A percentile compares a stretch with the other conserved stretches of the same genome.
Conservation (phyloP, 2,888 invertebrate genomes). For the Meiosimyza decipiens region DNA sequence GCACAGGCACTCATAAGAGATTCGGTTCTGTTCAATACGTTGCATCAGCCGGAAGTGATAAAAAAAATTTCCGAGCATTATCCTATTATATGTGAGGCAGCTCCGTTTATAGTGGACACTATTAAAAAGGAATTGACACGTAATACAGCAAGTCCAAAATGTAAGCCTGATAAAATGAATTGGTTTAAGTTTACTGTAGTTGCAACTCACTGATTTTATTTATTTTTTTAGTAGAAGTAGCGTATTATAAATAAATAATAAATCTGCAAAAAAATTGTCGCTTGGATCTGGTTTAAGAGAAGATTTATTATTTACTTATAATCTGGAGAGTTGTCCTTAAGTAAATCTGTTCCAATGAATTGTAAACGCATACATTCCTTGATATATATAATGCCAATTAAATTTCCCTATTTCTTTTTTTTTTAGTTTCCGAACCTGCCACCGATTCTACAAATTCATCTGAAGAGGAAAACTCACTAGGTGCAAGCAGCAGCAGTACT, state of each 20-base stretch:
- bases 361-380: background rate
- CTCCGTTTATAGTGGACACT: constrained; percentile 66
- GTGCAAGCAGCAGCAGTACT: constrained; percentile 56
- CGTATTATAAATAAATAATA: too few relatives aligned
- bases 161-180: constrained; percentile 42
- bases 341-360: too few relatives aligned
- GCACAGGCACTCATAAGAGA: constrained; percentile 79
- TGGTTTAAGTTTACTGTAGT: too few relatives aligned
- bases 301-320: too few relatives aligned
- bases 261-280: too few relatives aligned
- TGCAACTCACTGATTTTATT: too few relatives aligned
- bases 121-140: constrained; percentile 64
- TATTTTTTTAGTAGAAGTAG: too few relatives aligned
- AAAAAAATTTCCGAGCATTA: constrained; percentile 74
- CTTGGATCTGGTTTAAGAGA: too few relatives aligned
- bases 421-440: constrained; percentile 58
- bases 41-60: constrained; percentile 74
- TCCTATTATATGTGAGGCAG: constrained; percentile 76
- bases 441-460: constrained; percentile 66
- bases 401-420: background rate
- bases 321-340: too few relatives aligned
- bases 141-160: constrained; percentile 55
- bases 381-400: background rate
- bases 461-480: constrained; percentile 62
- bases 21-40: constrained; percentile 75